phyloP scores from a whole-genome alignment of 2,797 vertebrate species.

The Choloepus didactylus region DNA sequence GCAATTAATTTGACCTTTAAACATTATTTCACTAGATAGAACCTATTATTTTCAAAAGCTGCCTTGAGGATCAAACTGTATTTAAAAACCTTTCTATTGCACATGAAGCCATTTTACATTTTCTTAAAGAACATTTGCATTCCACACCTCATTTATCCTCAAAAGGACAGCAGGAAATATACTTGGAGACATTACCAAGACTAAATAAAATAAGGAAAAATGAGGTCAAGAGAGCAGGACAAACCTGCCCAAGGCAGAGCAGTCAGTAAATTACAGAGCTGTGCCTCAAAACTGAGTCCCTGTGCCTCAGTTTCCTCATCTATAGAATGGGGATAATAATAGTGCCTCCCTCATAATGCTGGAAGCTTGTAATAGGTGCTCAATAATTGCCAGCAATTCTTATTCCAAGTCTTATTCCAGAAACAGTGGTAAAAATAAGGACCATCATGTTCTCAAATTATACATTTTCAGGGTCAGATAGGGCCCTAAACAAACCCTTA shows the following conservation, averaged over 20 bases:
- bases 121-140: not conserved
- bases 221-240: not conserved
- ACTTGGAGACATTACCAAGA: not conserved
- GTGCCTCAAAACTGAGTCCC: not conserved
- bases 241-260: not conserved
- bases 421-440: not conserved
- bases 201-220: not conserved
- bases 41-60: not conserved
- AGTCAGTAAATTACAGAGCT: not conserved
- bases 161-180: not conserved
- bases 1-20: not conserved
- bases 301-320: not conserved
- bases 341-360: no score
- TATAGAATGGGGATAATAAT: not conserved
- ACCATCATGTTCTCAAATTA: not conserved
- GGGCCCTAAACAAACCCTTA: not conserved
- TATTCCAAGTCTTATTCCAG: not conserved
- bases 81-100: not conserved
- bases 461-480: not conserved
- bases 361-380: not conserved
- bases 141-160: not conserved
- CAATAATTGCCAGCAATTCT: not conserved
- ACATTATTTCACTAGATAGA: not conserved
- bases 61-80: not conserved
- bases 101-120: not conserved